These are phyloP conservation scores for Drosophila teissieri DNA, from an alignment of 1,140 invertebrate species.

Conservation along the genomic window DNA sequence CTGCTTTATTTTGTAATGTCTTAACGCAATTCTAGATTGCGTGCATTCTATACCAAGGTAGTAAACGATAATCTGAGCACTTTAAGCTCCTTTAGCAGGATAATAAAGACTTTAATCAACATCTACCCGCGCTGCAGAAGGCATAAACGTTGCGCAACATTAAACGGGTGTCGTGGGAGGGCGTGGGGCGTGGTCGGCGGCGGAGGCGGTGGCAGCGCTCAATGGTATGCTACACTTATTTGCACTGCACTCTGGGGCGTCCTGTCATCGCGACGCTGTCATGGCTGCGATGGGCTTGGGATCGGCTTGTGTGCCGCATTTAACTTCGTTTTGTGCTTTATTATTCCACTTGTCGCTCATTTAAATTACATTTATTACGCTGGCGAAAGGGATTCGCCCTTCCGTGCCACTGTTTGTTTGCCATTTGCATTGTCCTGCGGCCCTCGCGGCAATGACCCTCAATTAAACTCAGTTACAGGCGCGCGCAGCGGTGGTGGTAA, in stretches of 20 bases:
- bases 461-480: constrained; percentile 36
- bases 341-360: constrained; percentile 76
- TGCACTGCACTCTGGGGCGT: constrained; percentile 44
- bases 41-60: constrained; percentile 4
- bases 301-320: constrained; percentile 57
- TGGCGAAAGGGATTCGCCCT: constrained; percentile 20
- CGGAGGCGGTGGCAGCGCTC: constrained; percentile 8
- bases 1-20: background rate
- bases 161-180: constrained; percentile 4
- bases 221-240: constrained; percentile 59
- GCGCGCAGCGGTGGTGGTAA: background rate
- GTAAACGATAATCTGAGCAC: constrained; percentile 35
- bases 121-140: constrained; percentile 11
- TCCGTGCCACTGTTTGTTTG: background rate
- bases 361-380: constrained; percentile 68
- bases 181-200: constrained; percentile 3
- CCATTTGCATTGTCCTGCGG: constrained; percentile 20
- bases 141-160: constrained; percentile 43
- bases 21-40: constrained; percentile 6
- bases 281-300: constrained; percentile 40
- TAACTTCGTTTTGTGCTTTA: constrained; percentile 70
- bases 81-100: constrained; percentile 16
- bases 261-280: constrained; percentile 45
- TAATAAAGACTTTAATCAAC: constrained; percentile 41
- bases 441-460: constrained; percentile 33